Base-by-base conservation (phyloP, 2,888 invertebrate genomes). In the Apodemia duryi region DNA sequence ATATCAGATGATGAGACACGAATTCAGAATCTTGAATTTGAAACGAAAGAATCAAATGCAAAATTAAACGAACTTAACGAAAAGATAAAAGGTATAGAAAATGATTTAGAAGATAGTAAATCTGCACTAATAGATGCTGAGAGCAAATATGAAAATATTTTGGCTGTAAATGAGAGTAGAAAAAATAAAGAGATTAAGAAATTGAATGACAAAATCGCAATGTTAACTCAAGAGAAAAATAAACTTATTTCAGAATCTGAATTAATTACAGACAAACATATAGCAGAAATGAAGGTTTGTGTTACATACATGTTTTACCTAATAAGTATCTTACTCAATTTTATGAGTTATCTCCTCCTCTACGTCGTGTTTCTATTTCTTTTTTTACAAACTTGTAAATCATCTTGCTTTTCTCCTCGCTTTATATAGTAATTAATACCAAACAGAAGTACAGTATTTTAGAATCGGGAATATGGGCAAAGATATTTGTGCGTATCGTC, bases 51-150 rank as follows among this genome's bases (percentile, higher is more conserved):
- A 63, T 60, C 60, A 11, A 67, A 70, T n/a, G 60, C n/a, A 61
- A 67, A 65, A 13, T 64, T 63, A 54, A 61, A 28, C 9, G 49
- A 52, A 54, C n/a, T 61, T 6, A 67, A 79, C 10, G 69, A 75
- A 70, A 73, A 80, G 29, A 66, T 80, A n/a, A 72, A 75, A 64
- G 71, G 68, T 21, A 11, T 49, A 11, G 63, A 67, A 64, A 52
- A 57, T 67, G 86, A 88, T n/a, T 51, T 65, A 61, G 51, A 65
- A 49, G 68, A 70, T 88, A 72, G 88, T 88, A 77, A 86, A 86
- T 38, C 1, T 38, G 38, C 38, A 7, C 38, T 38, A 7, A 38
- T 7, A 38, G 7, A 38, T 38, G 38, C 38, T 38, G 38, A 38
- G 38, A 38, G 7, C 7, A 38, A 38, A 38, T 7, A 38, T 7